These are phyloP conservation scores for Osmerus eperlanus DNA, from an alignment of 2,113 vertebrate species.

Conservation along the genomic window DNA sequence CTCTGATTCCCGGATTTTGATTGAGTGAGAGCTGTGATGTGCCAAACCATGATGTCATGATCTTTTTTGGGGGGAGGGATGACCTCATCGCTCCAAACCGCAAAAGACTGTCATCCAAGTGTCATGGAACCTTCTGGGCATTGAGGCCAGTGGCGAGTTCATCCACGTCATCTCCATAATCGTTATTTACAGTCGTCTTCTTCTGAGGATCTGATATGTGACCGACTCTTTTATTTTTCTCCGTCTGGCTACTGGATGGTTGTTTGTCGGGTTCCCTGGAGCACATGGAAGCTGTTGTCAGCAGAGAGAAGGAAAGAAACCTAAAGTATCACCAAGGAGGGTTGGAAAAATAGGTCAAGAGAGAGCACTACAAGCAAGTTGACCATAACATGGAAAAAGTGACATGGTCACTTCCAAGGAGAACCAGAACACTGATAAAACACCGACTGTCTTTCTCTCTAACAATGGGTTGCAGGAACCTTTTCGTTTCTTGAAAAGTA, in stretches of 20 bases:
- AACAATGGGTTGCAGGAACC: too few species aligned
- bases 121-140: conserved; percentile 48
- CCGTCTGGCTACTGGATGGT: background rate
- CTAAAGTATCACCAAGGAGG: background rate
- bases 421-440: conserved; percentile 62
- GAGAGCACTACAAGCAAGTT: conserved; percentile 49
- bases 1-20: conserved; percentile 37
- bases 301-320: background rate
- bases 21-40: conserved; percentile 43
- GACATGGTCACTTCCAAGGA: conserved; percentile 48
- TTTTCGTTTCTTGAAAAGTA: too few species aligned
- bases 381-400: conserved; percentile 70
- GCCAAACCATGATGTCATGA: conserved; percentile 65
- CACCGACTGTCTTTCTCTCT: conserved; percentile 29
- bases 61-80: conserved; percentile 54
- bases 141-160: background rate
- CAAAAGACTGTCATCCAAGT: conserved; percentile 62
- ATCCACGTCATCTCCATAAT: conserved; percentile 5
- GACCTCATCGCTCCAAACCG: conserved; percentile 69
- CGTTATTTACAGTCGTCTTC: too few species aligned
- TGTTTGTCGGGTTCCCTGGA: background rate
- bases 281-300: background rate
- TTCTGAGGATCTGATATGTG: background rate
- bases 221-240: background rate
- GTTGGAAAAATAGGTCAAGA: conserved; percentile 20